phyloP scores from a whole-genome alignment of 2,113 vertebrate species.

The Tyrannus savana region DNA sequence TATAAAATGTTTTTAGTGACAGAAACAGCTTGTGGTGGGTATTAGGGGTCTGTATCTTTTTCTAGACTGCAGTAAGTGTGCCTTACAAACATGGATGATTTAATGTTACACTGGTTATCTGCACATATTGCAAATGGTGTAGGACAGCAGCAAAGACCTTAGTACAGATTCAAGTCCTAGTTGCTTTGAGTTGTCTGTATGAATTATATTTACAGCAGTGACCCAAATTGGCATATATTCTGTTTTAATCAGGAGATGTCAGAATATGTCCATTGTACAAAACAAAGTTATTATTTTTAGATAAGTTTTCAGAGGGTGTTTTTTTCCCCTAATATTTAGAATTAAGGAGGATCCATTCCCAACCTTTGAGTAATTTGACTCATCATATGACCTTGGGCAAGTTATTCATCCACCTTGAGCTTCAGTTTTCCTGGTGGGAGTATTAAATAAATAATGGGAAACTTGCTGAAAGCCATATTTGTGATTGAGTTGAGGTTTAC shows the following conservation, averaged over 20 bases:
- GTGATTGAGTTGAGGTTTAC: neutral
- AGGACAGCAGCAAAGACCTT: neutral
- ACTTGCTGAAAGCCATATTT: neutral
- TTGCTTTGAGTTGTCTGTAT: neutral
- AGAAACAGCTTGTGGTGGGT: neutral
- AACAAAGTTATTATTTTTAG: neutral
- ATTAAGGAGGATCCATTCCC: conserved; percentile 49
- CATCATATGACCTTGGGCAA: conserved; percentile 29
- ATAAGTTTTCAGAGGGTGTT: conserved; percentile 2
- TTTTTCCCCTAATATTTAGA: neutral
- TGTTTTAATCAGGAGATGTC: neutral
- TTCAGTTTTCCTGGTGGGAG: neutral
- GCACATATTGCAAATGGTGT: neutral
- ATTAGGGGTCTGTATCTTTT: neutral
- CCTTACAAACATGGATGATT: neutral
- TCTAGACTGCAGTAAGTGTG: neutral
- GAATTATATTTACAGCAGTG: neutral
- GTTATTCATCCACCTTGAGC: conserved; percentile 43
- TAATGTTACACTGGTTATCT: neutral
- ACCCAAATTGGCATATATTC: neutral
- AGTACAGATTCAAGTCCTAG: neutral
- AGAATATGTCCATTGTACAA: neutral
- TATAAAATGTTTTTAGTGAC: neutral
- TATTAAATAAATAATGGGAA: neutral
- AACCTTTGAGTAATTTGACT: conserved; percentile 45